Percentiles rank a stretch among this genome's conserved stretches.
Evolutionary conservation across 1,140 invertebrate genomes (phyloP).

Genomic region (Thalassaphorura encarpata): DNA sequence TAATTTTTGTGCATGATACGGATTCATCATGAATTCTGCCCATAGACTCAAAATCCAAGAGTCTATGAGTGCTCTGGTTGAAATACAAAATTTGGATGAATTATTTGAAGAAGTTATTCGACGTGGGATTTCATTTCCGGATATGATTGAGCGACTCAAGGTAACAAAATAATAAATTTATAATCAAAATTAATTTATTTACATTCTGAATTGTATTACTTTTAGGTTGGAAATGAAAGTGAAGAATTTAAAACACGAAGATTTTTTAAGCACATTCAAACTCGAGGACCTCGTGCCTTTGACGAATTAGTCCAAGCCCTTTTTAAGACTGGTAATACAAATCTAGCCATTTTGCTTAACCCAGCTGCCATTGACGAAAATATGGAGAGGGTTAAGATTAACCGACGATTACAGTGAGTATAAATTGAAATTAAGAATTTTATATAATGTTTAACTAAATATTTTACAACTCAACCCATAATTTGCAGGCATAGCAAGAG

Average conservation of each 20-base stretch:
- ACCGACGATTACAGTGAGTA: background rate
- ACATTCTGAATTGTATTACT: too few species aligned
- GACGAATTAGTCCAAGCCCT: background rate
- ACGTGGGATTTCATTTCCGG: background rate
- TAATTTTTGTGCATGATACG: too few species aligned
- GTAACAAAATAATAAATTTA: too few species aligned
- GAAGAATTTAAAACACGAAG: background rate
- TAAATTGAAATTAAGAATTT: too few species aligned
- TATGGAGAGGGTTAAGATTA: background rate
- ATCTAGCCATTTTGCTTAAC: background rate
- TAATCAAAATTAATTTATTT: too few species aligned
- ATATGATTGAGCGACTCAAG: background rate
- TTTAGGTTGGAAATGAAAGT: background rate
- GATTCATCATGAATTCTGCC: background rate
- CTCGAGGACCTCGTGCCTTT: constrained; percentile 1
- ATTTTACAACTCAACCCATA: too few species aligned
- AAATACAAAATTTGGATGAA: background rate
- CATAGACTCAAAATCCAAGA: background rate
- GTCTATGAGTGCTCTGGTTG: background rate
- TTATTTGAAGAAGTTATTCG: background rate
- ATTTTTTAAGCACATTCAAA: constrained; percentile 3
- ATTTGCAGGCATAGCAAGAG: too few species aligned
- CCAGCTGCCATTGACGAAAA: background rate
- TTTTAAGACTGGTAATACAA: background rate
- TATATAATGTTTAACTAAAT: too few species aligned